Evolutionary conservation across 2,113 vertebrate genomes (phyloP).

Genomic region (Isichthys henryi): DNA sequence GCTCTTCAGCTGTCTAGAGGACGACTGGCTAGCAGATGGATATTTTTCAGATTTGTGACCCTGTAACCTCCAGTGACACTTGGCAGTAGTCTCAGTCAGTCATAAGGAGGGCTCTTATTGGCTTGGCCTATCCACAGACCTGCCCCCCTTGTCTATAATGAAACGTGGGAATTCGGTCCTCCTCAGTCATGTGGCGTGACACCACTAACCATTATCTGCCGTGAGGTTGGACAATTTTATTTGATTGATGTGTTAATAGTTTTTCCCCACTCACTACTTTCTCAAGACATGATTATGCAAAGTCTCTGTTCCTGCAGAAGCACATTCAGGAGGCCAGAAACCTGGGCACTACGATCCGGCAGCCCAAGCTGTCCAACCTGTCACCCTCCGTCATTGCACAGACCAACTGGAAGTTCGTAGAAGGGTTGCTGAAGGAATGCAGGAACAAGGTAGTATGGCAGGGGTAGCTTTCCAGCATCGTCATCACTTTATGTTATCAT

Average conservation of each 20-base stretch:
- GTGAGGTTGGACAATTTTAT: not conserved
- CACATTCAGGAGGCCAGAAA: constrained; percentile 97
- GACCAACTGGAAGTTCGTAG: constrained; percentile 99
- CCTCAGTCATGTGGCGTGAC: not conserved
- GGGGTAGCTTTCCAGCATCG: not conserved
- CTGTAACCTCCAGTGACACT: not conserved
- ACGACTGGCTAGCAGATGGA: not conserved
- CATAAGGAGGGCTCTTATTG: not conserved
- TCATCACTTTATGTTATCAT: not conserved
- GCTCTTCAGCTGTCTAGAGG: not conserved
- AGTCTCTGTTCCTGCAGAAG: constrained; percentile 61
- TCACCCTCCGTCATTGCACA: constrained; percentile 96
- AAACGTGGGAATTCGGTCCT: not conserved
- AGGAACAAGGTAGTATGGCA: constrained; percentile 78
- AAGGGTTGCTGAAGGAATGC: constrained; percentile 92
- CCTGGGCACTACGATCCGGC: constrained; percentile 89
- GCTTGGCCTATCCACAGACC: not conserved
- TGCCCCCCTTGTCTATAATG: not conserved
- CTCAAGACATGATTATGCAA: not conserved
- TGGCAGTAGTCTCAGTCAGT: not conserved
- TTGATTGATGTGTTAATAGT: not conserved
- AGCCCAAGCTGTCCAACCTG: constrained; percentile 94
- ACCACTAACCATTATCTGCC: not conserved
- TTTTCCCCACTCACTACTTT: not conserved
- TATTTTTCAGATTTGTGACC: not conserved